Percentiles rank a stretch among this genome's conserved stretches.
Conservation (phyloP, 2,797 vertebrate genomes). For the Borostomias antarcticus region DNA sequence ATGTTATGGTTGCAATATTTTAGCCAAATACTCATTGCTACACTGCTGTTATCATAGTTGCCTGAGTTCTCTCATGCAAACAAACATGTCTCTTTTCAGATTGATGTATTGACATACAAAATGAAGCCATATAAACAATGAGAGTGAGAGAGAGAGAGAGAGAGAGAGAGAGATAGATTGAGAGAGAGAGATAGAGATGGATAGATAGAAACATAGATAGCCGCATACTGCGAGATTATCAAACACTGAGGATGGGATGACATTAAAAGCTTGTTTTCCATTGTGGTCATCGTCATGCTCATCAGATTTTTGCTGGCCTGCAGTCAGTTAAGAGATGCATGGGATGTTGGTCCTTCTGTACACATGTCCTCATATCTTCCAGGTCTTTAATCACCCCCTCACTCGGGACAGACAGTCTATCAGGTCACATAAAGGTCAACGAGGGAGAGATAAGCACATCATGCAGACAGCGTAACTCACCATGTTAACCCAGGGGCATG, state of each 20-base stretch:
- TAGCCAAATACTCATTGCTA: constrained; percentile 26
- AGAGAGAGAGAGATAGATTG: too few relatives aligned
- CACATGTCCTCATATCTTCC: constrained; percentile 10
- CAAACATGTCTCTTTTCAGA: constrained; percentile 11
- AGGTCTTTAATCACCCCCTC: constrained; percentile 70
- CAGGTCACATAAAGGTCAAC: constrained; percentile 69
- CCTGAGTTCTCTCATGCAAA: constrained; percentile 29
- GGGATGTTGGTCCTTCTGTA: neutral
- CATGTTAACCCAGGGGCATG: constrained; percentile 58
- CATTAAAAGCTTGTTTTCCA: too few relatives aligned
- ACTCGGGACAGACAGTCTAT: constrained; percentile 73
- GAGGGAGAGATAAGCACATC: constrained; percentile 63
- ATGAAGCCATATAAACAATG: too few relatives aligned
- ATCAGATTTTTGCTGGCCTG: too few relatives aligned
- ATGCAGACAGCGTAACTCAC: constrained; percentile 52
- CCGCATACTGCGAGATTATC: too few relatives aligned
- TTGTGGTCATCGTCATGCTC: too few relatives aligned
- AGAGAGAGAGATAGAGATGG: too few relatives aligned
- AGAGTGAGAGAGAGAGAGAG: too few relatives aligned
- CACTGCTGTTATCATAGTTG: constrained; percentile 26
- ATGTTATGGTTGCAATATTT: constrained; percentile 31
- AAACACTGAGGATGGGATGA: too few relatives aligned
- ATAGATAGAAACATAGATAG: too few relatives aligned
- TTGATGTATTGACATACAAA: too few relatives aligned
- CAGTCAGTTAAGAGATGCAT: too few relatives aligned